phyloP scores from a whole-genome alignment of 1,140 invertebrate genomes.

The Phortica variegata region DNA sequence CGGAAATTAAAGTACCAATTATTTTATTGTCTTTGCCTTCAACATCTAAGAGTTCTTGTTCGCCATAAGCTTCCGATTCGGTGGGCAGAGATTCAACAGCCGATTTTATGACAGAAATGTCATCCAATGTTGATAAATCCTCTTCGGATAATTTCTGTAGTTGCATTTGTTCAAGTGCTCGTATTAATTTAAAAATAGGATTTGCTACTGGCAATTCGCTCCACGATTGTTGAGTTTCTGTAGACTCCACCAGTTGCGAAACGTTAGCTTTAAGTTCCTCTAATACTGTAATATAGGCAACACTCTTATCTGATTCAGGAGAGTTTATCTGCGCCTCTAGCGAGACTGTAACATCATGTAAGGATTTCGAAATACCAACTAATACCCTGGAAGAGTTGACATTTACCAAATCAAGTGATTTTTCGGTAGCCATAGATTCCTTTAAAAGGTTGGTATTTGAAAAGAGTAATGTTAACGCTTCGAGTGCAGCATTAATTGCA shows the following conservation, averaged over 20 bases:
- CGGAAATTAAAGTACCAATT: conserved; percentile 21
- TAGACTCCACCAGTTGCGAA: conserved; percentile 20
- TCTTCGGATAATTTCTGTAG: conserved; percentile 16
- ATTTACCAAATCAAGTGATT: conserved; percentile 25
- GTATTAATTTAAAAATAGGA: conserved; percentile 29
- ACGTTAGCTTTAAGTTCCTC: conserved; percentile 30
- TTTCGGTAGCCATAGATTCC: conserved; percentile 35
- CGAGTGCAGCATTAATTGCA: conserved; percentile 37
- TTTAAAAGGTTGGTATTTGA: conserved; percentile 34
- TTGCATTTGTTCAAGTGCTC: conserved; percentile 28
- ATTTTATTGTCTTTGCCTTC: conserved; percentile 8
- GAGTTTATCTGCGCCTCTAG: conserved; percentile 26
- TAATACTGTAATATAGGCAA: conserved; percentile 22
- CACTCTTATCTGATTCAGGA: conserved; percentile 15
- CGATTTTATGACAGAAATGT: conserved; percentile 63
- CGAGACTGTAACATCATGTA: conserved; percentile 23
- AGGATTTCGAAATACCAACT: conserved; percentile 36
- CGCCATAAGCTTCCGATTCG: conserved; percentile 14
- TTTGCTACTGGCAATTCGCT: conserved; percentile 19
- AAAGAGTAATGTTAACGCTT: no score
- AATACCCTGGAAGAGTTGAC: conserved; percentile 31
- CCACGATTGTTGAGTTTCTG: conserved; percentile 21
- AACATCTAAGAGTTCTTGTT: not conserved
- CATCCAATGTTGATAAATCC: conserved; percentile 59
- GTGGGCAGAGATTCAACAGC: conserved; percentile 56